Conservation (phyloP, 1,140 invertebrate species). For the Brachionus manjavacas region DNA sequence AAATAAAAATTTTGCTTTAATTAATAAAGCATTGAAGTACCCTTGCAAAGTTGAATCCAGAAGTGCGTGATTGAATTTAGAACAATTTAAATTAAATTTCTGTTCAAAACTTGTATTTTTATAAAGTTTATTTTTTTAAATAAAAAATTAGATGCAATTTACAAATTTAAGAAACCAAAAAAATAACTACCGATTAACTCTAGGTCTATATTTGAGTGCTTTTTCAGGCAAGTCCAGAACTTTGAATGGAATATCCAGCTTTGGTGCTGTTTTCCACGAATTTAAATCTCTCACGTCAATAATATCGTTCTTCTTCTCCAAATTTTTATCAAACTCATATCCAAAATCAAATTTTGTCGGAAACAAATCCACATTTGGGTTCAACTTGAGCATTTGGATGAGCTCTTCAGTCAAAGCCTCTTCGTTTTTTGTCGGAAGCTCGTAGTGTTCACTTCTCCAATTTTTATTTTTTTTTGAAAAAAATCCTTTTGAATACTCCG, state of each 20-base stretch:
- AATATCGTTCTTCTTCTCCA: slow-evolving; percentile 8
- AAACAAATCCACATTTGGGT: slow-evolving; percentile 1
- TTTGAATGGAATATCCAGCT: slow-evolving; percentile 12
- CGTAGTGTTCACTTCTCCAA: slow-evolving; percentile 23
- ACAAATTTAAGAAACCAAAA: not conserved
- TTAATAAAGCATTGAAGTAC: too few relatives aligned
- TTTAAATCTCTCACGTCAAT: not conserved
- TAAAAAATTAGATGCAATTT: not conserved
- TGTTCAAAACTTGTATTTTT: too few relatives aligned
- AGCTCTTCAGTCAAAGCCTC: not conserved
- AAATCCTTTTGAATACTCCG: slow-evolving; percentile 18
- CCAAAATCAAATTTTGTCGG: slow-evolving; percentile 6
- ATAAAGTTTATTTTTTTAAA: not conserved
- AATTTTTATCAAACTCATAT: not conserved
- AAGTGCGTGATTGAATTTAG: too few relatives aligned
- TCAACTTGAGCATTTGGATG: not conserved
- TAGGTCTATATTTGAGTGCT: slow-evolving; percentile 33
- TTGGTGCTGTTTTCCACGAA: slow-evolving; percentile 10
- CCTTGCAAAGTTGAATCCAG: too few relatives aligned
- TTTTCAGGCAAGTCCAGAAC: slow-evolving; percentile 36
- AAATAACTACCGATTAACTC: slow-evolving; percentile 1
- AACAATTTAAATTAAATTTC: too few relatives aligned
- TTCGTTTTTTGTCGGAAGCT: not conserved
- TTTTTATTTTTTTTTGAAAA: slow-evolving; percentile 8
- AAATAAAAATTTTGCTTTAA: too few relatives aligned